Evolutionary conservation across 2,113 vertebrate species (phyloP).

Genomic region (Paradoxurus hermaphroditus): DNA sequence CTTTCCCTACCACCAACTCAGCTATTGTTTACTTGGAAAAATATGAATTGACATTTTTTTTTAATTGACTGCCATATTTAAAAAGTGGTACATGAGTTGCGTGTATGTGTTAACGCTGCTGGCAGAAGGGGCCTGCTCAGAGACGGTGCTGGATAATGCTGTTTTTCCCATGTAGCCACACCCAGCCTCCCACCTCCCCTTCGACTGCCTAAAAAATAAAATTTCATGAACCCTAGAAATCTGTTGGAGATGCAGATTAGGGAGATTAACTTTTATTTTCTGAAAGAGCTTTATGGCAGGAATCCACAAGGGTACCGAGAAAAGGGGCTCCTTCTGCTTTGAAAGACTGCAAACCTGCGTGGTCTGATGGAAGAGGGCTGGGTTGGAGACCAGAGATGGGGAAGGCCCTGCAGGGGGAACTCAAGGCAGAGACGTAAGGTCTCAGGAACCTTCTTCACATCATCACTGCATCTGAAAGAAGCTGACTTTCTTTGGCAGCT

Average conservation of each 20-base stretch:
- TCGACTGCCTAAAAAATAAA: constrained; percentile 6
- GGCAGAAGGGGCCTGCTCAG: neutral
- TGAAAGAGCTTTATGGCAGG: neutral
- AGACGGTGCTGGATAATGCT: neutral
- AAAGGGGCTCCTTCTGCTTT: neutral
- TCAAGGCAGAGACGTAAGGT: neutral
- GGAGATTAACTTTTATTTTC: constrained; percentile 35
- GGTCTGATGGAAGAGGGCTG: neutral
- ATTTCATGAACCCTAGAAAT: neutral
- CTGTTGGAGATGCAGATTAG: constrained; percentile 19
- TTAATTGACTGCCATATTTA: neutral
- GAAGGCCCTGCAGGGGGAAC: neutral
- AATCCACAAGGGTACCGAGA: neutral
- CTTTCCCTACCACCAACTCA: neutral
- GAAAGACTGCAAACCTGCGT: neutral
- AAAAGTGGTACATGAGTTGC: neutral
- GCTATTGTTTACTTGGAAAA: constrained; percentile 6
- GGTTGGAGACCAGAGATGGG: neutral
- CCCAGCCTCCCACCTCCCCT: neutral
- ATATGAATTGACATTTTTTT: neutral
- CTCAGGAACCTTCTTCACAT: neutral
- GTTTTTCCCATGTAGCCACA: neutral
- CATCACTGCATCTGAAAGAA: neutral
- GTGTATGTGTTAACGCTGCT: neutral
- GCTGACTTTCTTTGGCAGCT: neutral